Evolutionary conservation across 2,888 invertebrate species (phyloP).

Genomic region (Eupithecia tripunctaria): DNA sequence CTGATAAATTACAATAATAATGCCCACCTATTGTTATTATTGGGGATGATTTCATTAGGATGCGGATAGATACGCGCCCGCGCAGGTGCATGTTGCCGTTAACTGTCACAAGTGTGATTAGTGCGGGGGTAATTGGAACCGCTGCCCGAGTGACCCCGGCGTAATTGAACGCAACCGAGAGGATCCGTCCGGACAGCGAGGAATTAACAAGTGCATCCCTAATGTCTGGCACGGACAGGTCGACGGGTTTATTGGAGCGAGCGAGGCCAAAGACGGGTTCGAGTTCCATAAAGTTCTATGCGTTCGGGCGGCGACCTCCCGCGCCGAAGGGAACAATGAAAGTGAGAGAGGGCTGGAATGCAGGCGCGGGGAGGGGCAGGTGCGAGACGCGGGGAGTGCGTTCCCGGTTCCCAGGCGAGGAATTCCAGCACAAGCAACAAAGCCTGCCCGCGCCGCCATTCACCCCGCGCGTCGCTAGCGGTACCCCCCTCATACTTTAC

Average conservation of each 20-base stretch:
- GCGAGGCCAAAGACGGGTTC: constrained; percentile 62
- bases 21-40: constrained; percentile 72
- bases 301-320: constrained; percentile 77
- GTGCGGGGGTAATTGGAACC: constrained; percentile 41
- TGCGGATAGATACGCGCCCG: constrained; percentile 50
- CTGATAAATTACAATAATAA: constrained; percentile 78
- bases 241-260: constrained; percentile 73
- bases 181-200: constrained; percentile 31
- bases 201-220: constrained; percentile 69
- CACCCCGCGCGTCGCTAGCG: constrained; percentile 66
- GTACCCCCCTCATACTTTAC: constrained; percentile 35
- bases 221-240: constrained; percentile 73
- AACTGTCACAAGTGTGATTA: constrained; percentile 62
- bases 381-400: constrained; percentile 55
- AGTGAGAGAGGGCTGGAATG: constrained; percentile 83
- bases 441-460: constrained; percentile 81
- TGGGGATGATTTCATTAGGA: constrained; percentile 79
- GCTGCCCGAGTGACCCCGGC: constrained; percentile 28
- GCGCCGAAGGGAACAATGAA: constrained; percentile 82
- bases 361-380: constrained; percentile 64
- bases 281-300: constrained; percentile 72
- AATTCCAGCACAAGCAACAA: constrained; percentile 83
- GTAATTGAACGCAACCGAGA: constrained; percentile 34
- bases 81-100: constrained; percentile 67
- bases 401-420: constrained; percentile 84